These are phyloP conservation scores for Australoheros facetus DNA, from an alignment of 2,797 vertebrate genomes.

Conservation along the genomic window DNA sequence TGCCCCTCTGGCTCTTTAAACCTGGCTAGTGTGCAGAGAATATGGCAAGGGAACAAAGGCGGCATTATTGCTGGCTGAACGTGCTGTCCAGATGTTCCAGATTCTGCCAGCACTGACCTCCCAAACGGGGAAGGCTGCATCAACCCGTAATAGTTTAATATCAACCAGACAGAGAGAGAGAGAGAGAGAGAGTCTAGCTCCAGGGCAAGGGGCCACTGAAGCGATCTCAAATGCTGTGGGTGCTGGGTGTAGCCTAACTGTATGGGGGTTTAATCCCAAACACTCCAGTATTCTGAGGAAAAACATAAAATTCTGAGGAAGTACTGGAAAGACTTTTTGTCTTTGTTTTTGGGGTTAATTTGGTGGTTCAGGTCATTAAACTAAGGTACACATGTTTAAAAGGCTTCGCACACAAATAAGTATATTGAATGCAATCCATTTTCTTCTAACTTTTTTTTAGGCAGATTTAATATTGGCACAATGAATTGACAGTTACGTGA, in stretches of 20 bases:
- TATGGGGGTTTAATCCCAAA: constrained; percentile 49
- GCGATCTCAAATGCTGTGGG: constrained; percentile 39
- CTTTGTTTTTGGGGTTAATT: neutral
- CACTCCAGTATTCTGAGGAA: constrained; percentile 12
- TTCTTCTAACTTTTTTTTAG: neutral
- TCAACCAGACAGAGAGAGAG: constrained; percentile 50
- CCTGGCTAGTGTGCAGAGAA: constrained; percentile 71
- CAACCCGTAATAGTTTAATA: constrained; percentile 76
- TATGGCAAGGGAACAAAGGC: constrained; percentile 81
- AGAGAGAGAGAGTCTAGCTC: constrained; percentile 29
- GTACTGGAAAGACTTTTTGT: neutral
- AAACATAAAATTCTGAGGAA: constrained; percentile 8
- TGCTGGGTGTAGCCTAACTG: constrained; percentile 52
- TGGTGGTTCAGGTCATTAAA: neutral
- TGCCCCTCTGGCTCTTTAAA: constrained; percentile 76
- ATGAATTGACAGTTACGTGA: neutral
- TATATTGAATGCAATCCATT: neutral
- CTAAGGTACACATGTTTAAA: neutral
- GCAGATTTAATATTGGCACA: neutral
- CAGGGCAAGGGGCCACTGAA: constrained; percentile 40
- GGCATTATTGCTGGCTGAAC: constrained; percentile 78
- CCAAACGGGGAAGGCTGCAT: constrained; percentile 59
- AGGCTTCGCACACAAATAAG: neutral
- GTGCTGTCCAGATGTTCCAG: constrained; percentile 87
- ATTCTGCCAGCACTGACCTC: constrained; percentile 75